Evolutionary conservation across 2,888 invertebrate genomes (phyloP).

Genomic region (Eulithis prunata): DNA sequence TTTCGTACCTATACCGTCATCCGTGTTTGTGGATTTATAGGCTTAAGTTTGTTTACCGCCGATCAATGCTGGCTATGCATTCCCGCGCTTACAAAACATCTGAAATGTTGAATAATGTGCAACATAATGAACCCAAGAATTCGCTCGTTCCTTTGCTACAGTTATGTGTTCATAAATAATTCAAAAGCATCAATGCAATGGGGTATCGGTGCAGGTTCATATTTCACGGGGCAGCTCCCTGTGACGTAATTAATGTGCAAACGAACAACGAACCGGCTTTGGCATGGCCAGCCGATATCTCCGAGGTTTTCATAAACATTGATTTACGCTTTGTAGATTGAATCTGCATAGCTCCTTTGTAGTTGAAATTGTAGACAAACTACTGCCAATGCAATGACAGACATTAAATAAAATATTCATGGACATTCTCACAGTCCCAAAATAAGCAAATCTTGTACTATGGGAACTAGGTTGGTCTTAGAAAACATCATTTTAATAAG

Average conservation of each 20-base stretch:
- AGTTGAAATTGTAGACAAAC: conserved; percentile 1
- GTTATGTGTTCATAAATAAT: conserved; percentile 63
- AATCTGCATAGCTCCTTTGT: conserved; percentile 15
- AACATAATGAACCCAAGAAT: conserved; percentile 14
- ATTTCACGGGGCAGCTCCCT: conserved; percentile 68
- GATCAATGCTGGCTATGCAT: too few species aligned
- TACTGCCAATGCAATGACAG: not conserved
- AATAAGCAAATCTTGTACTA: too few species aligned
- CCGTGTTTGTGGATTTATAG: too few species aligned
- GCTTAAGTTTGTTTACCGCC: too few species aligned
- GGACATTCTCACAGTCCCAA: too few species aligned
- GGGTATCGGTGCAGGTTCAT: conserved; percentile 72
- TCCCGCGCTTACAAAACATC: too few species aligned
- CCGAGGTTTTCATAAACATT: conserved; percentile 54
- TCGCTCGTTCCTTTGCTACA: conserved; percentile 23
- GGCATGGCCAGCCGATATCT: conserved; percentile 53
- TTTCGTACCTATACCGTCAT: too few species aligned
- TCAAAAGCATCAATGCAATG: conserved; percentile 67
- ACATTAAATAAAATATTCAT: too few species aligned
- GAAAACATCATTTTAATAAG: too few species aligned
- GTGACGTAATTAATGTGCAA: conserved; percentile 66
- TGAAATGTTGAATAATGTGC: not conserved
- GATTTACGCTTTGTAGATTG: conserved; percentile 53
- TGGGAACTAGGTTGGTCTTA: too few species aligned
- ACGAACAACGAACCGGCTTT: conserved; percentile 54